Percentiles rank a stretch among this genome's conserved stretches.
Evolutionary conservation across 2,797 vertebrate genomes (phyloP).

Genomic region (Leucoraja ocellata): DNA sequence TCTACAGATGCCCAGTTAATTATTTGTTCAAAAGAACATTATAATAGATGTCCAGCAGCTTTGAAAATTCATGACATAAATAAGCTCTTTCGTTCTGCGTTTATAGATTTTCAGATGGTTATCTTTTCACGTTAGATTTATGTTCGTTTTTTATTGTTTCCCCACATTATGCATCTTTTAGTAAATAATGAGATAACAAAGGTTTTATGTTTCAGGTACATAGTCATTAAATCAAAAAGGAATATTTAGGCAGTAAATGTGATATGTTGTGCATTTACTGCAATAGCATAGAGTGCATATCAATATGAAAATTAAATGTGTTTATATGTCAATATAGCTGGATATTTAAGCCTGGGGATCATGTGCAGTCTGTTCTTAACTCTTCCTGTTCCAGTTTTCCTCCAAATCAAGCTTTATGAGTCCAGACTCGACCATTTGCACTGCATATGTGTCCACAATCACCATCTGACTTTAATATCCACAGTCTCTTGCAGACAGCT

Average conservation of each 20-base stretch:
- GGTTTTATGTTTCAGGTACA: conserved; percentile 19
- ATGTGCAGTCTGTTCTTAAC: neutral
- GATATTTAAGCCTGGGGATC: neutral
- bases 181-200: neutral
- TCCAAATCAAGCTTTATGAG: conserved; percentile 16
- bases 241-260: conserved; percentile 23
- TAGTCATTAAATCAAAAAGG: neutral
- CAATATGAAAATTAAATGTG: conserved; percentile 19
- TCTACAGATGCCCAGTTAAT: neutral
- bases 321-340: neutral
- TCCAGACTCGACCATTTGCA: conserved; percentile 16
- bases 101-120: neutral
- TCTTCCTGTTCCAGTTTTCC: conserved; percentile 21
- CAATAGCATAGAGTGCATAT: neutral
- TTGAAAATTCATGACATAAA: neutral
- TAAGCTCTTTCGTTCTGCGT: neutral
- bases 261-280: neutral
- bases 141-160: neutral
- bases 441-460: conserved; percentile 34
- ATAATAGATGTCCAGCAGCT: conserved; percentile 5
- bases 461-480: conserved; percentile 36
- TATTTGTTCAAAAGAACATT: conserved; percentile 10
- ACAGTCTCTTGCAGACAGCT: conserved; percentile 25
- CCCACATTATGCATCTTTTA: neutral
- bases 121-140: conserved; percentile 28